Evolutionary conservation across 2,797 vertebrate species (phyloP), one percentile per base, ranked within the genome.

Genomic region (Rhinogobio ventralis): DNA sequence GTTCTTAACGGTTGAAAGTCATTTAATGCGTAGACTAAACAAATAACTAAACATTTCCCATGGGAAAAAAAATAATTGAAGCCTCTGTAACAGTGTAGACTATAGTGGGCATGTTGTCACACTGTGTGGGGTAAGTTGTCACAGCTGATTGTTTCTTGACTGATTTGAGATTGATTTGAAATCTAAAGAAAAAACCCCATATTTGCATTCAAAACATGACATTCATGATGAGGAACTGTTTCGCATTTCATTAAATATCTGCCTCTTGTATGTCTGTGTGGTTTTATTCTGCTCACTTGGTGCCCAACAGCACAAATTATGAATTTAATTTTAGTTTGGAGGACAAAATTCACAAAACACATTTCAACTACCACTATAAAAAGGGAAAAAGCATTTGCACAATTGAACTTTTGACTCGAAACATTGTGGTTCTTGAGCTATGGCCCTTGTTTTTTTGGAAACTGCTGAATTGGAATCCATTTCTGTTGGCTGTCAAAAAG

Each of bases 21-120:
- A 2, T 15, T 15, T 46, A 36, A 15, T 49, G 17, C 1, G 11
- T 42, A 23, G 14, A n/a, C 7, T 8, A 7, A 30, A 46, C 57
- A 49, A 45, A 49, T 13, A 49, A 14, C 28, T 2, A 1, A 15
- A 14, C 9, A 51, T 67, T 36, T 55, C 20, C 28, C 28, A 23
- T 25, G 9, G 9, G 8, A 30, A 28, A 7, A 23, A 30, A 23
- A 1, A 33, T 3, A 0, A 46, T 1, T 20, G 9, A 20, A 20
- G 5, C 30, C 49, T 39, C 0, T 13, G 2, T n/a, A 14, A 8
- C 73, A 57, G 3, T 10, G 14, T 39, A 39, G 33, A 25, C 14
- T 39, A 17, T 39, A 19, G 23, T 33, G 28, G 77, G 49, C 72
- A 55, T 55, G 72, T 55, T 75, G 72, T 55, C 49, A 53, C 71